Evolutionary conservation across 2,888 invertebrate species (phyloP).

Genomic region (Melieria omissa): DNA sequence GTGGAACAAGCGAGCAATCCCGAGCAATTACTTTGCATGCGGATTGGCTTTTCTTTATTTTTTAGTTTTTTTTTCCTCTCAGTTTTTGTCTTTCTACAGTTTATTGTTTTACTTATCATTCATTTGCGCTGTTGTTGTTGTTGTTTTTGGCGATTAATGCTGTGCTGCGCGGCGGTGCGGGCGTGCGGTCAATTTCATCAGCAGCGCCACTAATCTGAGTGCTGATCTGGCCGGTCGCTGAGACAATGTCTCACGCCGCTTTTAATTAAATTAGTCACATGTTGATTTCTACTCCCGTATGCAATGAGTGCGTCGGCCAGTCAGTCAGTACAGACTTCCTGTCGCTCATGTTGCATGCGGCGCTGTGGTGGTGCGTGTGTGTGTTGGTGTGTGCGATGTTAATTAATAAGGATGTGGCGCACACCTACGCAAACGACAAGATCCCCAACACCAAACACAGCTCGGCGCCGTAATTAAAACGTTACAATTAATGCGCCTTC

Average conservation of each 20-base stretch:
- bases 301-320: no score
- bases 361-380: conserved; percentile 34
- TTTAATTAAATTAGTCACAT: conserved; percentile 1
- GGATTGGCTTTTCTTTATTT: background rate
- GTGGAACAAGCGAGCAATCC: conserved; percentile 6
- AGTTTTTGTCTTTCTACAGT: no score
- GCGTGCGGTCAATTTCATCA: no score
- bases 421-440: conserved; percentile 40
- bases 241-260: background rate
- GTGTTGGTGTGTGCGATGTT: conserved; percentile 11
- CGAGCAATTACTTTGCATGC: conserved; percentile 55
- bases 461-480: no score
- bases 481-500: no score
- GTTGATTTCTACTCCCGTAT: background rate
- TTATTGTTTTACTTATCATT: no score
- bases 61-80: no score
- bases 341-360: background rate
- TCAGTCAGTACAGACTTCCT: background rate
- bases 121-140: no score
- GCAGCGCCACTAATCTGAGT: no score
- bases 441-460: no score
- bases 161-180: background rate
- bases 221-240: no score
- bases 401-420: conserved; percentile 40
- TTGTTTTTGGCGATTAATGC: background rate